Base-by-base conservation (phyloP, 2,888 invertebrate genomes). In the Clanis bilineata region DNA sequence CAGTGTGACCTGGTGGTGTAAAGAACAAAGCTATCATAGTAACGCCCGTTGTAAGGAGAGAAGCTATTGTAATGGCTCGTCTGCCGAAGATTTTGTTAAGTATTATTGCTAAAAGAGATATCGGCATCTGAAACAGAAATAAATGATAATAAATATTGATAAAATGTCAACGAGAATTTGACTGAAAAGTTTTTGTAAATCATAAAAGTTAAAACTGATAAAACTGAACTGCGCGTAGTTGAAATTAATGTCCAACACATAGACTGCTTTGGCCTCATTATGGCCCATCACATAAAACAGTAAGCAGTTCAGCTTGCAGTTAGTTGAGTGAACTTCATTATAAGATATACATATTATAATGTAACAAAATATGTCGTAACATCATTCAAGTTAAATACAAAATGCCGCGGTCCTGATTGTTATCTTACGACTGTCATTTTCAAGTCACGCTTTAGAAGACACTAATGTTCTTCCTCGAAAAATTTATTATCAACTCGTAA, bases 51-150 rank as follows among this genome's bases (percentile, higher is more conserved):
- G 70, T 18, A 0, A 62, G 15, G 1, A 80, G 63, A 2, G 69
- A 66, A 5, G 63, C 65, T 0, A 79, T 68, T 4, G 72, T 70
- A 1, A 77, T 68, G 0, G 62, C 56, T 64, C 74, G 83, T 43
- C 85, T 74, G 12, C 79, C 76, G 21, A 76, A 75, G 0, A 63
- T 60, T 64, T 75, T 78, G 59, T 80, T 85, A 2, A 85, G 47
- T 32, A 78, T 58, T 58, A 82, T 76, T 47, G 77, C 72, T 10
- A 79, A 44, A 1, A 73, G 74, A 45, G 72, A 70, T 3, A 77
- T 65, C n/a, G 79, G 78, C 0, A 80, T 65, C 86, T 86, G 76
- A 60, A 84, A 82, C 15, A 45, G 57, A 57, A 62, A 32, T 12
- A 12, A 39, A 39, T 3, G n/a, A 15, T n/a, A n/a, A 15, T 2